Evolutionary conservation across 2,888 invertebrate species (phyloP).

Genomic region (Zeuzera pyrina): DNA sequence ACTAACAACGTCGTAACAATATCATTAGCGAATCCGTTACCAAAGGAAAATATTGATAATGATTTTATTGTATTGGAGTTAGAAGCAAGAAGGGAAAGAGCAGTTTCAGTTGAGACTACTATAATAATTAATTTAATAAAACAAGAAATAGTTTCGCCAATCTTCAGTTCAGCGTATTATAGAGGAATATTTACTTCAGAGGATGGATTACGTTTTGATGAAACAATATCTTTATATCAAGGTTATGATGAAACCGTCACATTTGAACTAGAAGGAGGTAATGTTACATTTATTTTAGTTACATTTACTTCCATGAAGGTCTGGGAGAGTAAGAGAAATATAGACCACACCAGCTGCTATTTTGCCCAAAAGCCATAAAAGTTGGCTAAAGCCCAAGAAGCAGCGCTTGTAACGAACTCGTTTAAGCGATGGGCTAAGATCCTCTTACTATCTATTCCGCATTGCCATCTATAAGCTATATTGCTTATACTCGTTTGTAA

Average conservation of each 20-base stretch:
- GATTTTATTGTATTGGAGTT: constrained; percentile 39
- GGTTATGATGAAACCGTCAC: constrained; percentile 33
- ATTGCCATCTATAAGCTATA: too few species aligned
- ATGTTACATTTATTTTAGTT: constrained; percentile 13
- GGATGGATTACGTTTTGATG: constrained; percentile 22
- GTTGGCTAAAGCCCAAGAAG: too few species aligned
- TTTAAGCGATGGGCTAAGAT: too few species aligned
- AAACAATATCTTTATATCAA: constrained; percentile 23
- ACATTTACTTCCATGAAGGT: too few species aligned
- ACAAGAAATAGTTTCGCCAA: constrained; percentile 19
- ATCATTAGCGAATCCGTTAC: constrained; percentile 17
- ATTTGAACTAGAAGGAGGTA: constrained; percentile 31
- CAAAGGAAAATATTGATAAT: constrained; percentile 22
- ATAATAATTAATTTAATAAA: constrained; percentile 31
- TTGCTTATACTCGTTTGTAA: too few species aligned
- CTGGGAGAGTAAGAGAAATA: too few species aligned
- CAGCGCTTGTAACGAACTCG: too few species aligned
- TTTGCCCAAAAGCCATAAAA: too few species aligned
- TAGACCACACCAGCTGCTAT: too few species aligned
- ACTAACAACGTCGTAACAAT: constrained; percentile 24
- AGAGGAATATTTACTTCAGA: constrained; percentile 27
- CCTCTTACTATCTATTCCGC: too few species aligned
- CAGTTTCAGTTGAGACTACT: constrained; percentile 29
- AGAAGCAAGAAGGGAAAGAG: constrained; percentile 34
- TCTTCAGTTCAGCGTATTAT: constrained; percentile 33